phyloP scores from a whole-genome alignment of 2,113 vertebrate species.

The Falco punctatus region DNA sequence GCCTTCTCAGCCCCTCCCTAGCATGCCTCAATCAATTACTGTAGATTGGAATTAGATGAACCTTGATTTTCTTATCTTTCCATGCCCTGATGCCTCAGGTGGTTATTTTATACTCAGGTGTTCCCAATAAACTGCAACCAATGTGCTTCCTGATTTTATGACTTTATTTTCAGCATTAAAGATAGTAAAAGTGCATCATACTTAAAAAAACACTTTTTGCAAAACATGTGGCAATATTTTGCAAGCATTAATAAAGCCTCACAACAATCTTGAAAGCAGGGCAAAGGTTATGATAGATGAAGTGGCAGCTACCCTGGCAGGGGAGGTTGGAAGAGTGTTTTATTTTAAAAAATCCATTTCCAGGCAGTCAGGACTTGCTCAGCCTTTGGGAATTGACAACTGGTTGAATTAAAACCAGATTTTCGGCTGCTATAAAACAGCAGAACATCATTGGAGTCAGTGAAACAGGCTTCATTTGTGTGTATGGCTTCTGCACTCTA shows the following conservation, averaged over 20 bases:
- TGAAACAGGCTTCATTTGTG: not conserved
- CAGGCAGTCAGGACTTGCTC: not conserved
- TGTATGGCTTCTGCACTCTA: not conserved
- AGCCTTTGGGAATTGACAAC: not conserved
- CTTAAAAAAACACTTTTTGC: not conserved
- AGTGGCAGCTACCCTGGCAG: not conserved
- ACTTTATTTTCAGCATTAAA: not conserved
- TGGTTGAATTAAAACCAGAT: not conserved
- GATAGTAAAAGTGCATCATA: not conserved
- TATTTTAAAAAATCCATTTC: not conserved
- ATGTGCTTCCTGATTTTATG: not conserved
- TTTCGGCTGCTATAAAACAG: not conserved
- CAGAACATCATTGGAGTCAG: not conserved
- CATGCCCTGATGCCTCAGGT: not conserved
- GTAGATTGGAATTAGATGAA: not conserved
- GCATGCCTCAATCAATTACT: not conserved
- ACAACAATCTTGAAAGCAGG: not conserved
- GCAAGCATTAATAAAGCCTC: not conserved
- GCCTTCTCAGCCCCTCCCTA: not conserved
- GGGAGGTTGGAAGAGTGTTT: not conserved
- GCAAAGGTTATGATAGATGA: not conserved
- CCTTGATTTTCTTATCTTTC: not conserved
- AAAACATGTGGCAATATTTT: not conserved
- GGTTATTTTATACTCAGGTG: not conserved
- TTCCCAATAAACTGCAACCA: not conserved